Evolutionary conservation across 2,113 vertebrate species (phyloP).

Genomic region (Coptodon bakossiorum): DNA sequence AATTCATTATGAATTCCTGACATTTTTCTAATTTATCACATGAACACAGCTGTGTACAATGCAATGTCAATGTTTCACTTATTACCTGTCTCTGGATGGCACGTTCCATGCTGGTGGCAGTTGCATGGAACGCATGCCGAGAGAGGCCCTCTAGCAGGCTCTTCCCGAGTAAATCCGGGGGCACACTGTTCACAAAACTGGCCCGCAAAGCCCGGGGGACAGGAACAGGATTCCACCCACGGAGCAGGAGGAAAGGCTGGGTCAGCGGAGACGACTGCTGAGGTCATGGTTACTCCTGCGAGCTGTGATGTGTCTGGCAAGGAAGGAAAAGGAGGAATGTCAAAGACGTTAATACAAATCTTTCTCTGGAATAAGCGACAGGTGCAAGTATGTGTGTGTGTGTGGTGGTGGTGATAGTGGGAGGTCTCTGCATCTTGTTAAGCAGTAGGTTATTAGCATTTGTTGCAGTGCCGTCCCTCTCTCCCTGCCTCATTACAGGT

Average conservation of each 20-base stretch:
- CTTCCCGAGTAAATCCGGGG: conserved; percentile 78
- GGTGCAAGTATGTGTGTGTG: background rate
- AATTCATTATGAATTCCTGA: background rate
- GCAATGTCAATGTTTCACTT: background rate
- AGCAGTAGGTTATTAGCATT: conserved; percentile 26
- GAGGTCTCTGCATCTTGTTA: background rate
- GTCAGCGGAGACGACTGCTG: conserved; percentile 56
- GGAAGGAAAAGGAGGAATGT: background rate
- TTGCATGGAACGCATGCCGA: conserved; percentile 78
- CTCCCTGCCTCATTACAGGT: conserved; percentile 40
- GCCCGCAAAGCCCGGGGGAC: conserved; percentile 77
- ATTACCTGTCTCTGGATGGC: conserved; percentile 82
- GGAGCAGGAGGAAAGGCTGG: conserved; percentile 14
- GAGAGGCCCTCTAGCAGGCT: conserved; percentile 59
- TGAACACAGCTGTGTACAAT: background rate
- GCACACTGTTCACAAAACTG: conserved; percentile 85
- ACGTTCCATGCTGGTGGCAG: conserved; percentile 86
- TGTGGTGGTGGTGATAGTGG: background rate
- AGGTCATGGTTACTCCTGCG: conserved; percentile 68
- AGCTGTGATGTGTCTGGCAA: conserved; percentile 76
- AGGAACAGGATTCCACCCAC: conserved; percentile 87
- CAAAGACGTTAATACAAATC: background rate
- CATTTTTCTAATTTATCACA: background rate
- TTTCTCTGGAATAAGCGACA: background rate
- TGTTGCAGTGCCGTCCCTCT: conserved; percentile 17